Percentiles rank a stretch among this genome's conserved stretches.
Evolutionary conservation across 2,888 invertebrate genomes (phyloP).

Genomic region (Gymnoscelis rufifasciata): DNA sequence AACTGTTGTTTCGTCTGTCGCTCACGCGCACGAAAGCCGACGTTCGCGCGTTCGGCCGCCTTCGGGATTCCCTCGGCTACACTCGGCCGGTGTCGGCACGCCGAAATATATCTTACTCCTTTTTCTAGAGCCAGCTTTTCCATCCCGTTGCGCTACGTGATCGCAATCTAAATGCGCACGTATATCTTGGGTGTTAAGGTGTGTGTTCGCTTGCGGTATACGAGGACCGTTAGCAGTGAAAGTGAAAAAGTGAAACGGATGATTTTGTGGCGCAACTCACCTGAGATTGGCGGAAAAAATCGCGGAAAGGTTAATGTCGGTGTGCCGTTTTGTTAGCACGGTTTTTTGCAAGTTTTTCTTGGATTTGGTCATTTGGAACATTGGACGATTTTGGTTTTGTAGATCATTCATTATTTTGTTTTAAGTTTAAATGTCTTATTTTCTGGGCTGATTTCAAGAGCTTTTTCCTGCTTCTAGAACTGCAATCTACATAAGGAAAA

Average conservation of each 20-base stretch:
- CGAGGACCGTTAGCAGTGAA: constrained; percentile 70
- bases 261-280: constrained; percentile 59
- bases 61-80: constrained; percentile 35
- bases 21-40: constrained; percentile 28
- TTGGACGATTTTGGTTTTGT: background rate
- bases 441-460: too few species aligned
- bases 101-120: constrained; percentile 22
- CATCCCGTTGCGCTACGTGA: constrained; percentile 24
- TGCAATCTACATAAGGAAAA: too few species aligned
- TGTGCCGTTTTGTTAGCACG: constrained; percentile 10
- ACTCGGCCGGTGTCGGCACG: constrained; percentile 55
- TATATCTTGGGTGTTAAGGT: constrained; percentile 34
- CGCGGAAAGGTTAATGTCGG: constrained; percentile 28
- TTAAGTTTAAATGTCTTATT: too few species aligned
- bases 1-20: constrained; percentile 10
- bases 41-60: constrained; percentile 29
- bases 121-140: constrained; percentile 28
- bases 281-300: constrained; percentile 63
- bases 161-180: constrained; percentile 20
- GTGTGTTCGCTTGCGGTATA: constrained; percentile 39
- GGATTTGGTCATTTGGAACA: background rate
- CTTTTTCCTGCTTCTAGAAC: too few species aligned
- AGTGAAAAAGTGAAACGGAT: constrained; percentile 77
- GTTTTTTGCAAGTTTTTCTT: constrained; percentile 2
- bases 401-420: too few species aligned